These are phyloP conservation scores for Drosophila sucinea DNA, from an alignment of 1,140 invertebrate genomes.

Conservation along the genomic window DNA sequence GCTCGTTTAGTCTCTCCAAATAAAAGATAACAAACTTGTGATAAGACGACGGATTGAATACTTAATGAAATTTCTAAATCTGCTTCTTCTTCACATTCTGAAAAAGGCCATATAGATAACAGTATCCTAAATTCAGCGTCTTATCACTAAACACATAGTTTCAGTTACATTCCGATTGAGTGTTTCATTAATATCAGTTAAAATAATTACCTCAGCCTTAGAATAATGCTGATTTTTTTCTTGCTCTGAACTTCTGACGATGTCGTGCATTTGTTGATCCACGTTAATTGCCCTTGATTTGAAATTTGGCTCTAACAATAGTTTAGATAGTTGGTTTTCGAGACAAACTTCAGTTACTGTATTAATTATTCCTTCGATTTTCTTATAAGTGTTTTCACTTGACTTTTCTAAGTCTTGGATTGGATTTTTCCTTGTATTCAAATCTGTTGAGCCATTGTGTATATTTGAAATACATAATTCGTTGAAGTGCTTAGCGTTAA, in stretches of 20 bases:
- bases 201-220: conserved; percentile 5
- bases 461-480: neutral
- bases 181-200: neutral
- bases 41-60: neutral
- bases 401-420: neutral
- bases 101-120: conserved; percentile 4
- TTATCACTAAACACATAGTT: neutral
- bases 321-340: neutral
- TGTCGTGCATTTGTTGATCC: neutral
- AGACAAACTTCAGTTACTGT: neutral
- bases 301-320: neutral
- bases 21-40: neutral
- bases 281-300: neutral
- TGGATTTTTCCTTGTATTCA: neutral
- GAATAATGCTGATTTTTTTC: neutral
- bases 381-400: neutral
- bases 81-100: conserved; percentile 3
- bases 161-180: neutral
- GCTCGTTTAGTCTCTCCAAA: neutral
- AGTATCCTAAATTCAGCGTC: neutral
- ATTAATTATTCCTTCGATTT: neutral
- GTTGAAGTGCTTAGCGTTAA: neutral
- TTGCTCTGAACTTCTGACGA: neutral
- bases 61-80: neutral
- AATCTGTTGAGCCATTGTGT: neutral